Conservation (phyloP, 2,888 invertebrate genomes). For the Steinernema scapterisci region DNA sequence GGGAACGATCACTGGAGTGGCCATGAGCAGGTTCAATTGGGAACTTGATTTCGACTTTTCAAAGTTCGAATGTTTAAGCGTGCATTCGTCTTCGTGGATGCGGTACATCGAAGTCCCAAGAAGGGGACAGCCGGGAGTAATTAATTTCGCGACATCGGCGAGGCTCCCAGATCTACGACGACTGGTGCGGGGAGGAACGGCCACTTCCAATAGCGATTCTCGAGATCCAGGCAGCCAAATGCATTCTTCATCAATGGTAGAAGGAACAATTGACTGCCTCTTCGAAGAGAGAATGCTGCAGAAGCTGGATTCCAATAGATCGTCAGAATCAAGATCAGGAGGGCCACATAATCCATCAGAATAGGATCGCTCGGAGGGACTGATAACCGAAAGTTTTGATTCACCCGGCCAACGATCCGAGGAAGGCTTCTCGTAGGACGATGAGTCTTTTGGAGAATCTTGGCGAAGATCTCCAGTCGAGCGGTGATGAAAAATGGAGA, state of each 20-base stretch:
- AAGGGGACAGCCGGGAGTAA: not conserved
- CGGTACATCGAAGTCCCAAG: constrained; percentile 15
- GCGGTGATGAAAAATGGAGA: constrained; percentile 27
- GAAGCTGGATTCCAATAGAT: not conserved
- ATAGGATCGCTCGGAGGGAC: not conserved
- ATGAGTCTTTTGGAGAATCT: not conserved
- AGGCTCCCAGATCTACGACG: constrained; percentile 15
- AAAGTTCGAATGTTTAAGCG: not conserved
- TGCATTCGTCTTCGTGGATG: constrained; percentile 18
- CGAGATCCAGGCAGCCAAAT: constrained; percentile 3
- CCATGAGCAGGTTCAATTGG: constrained; percentile 2
- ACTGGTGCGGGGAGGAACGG: not conserved
- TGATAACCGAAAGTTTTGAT: too few species aligned
- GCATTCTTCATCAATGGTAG: constrained; percentile 4
- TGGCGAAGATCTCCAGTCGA: constrained; percentile 33
- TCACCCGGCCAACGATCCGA: not conserved
- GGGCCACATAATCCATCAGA: not conserved
- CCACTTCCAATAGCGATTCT: constrained; percentile 7
- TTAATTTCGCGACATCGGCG: not conserved
- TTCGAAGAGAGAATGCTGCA: not conserved
- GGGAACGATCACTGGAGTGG: constrained; percentile 15
- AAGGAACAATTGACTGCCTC: not conserved
- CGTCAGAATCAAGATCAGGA: not conserved
- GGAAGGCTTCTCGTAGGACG: not conserved
- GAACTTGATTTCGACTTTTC: constrained; percentile 3